Evolutionary conservation across 2,797 vertebrate genomes (phyloP).

Genomic region (Monodelphis domestica): DNA sequence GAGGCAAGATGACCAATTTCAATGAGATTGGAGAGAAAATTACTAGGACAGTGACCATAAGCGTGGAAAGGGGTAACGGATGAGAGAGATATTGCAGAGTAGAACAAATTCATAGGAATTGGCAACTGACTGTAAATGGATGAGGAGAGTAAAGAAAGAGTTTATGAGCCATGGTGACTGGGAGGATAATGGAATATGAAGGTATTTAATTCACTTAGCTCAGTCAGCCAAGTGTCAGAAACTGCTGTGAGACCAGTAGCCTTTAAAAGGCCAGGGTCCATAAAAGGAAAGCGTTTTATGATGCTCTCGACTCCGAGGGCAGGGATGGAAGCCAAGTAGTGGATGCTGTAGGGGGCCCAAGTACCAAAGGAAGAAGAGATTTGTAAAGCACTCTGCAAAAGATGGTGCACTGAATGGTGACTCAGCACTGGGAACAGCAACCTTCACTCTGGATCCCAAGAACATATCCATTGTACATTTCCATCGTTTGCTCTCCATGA

Average conservation of each 20-base stretch:
- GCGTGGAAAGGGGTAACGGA: not conserved
- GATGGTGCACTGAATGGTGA: not conserved
- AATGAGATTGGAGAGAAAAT: not conserved
- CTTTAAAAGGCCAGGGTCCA: not conserved
- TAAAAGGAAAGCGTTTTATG: not conserved
- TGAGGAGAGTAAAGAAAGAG: not conserved
- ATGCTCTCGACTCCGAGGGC: not conserved
- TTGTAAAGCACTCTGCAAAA: not conserved
- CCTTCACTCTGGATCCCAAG: not conserved
- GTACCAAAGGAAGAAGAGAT: not conserved
- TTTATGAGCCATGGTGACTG: not conserved
- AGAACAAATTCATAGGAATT: not conserved
- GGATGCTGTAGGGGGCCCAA: not conserved
- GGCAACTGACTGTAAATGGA: not conserved
- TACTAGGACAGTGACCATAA: not conserved
- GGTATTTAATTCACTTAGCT: not conserved
- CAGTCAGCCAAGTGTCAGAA: not conserved
- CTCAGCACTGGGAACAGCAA: not conserved
- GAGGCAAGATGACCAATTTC: not conserved
- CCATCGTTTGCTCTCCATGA: not conserved
- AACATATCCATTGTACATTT: not conserved
- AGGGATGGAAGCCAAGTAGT: not conserved
- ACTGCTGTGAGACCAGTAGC: too few species aligned
- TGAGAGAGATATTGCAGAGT: not conserved
- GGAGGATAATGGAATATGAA: not conserved